A percentile compares a stretch with the other conserved stretches of the same genome.
These are phyloP conservation scores for Aradus depressus DNA, from an alignment of 2,888 invertebrate species.

Conservation along the genomic window DNA sequence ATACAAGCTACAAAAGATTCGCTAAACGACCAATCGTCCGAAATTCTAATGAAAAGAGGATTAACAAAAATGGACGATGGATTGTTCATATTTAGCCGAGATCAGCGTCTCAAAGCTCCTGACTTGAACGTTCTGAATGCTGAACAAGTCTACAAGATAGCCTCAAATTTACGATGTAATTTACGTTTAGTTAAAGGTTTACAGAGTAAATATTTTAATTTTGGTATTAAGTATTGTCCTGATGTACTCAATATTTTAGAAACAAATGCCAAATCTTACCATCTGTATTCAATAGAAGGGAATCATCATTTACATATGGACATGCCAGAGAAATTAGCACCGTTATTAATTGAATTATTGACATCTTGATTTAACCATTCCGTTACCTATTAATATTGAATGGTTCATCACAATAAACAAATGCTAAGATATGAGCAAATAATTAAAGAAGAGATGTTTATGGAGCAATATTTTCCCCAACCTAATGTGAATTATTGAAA, in stretches of 20 bases:
- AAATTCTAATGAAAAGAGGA: constrained; percentile 42
- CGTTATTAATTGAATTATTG: constrained; percentile 1
- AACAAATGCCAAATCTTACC: constrained; percentile 44
- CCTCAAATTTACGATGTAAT: constrained; percentile 44
- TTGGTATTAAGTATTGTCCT: constrained; percentile 21
- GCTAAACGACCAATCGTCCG: constrained; percentile 43
- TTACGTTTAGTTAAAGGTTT: constrained; percentile 51
- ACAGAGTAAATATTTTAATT: constrained; percentile 41
- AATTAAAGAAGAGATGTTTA: neutral
- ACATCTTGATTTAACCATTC: too few relatives aligned
- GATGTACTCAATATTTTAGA: constrained; percentile 46
- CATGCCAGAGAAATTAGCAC: constrained; percentile 45
- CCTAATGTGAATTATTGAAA: neutral
- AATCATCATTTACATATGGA: constrained; percentile 67
- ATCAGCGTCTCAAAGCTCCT: constrained; percentile 46
- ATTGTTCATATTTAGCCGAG: constrained; percentile 52
- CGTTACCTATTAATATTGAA: too few relatives aligned
- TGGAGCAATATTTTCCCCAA: neutral
- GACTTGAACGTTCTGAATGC: constrained; percentile 13
- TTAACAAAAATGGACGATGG: constrained; percentile 43
- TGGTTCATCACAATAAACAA: too few relatives aligned
- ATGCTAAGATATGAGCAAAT: neutral
- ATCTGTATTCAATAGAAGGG: constrained; percentile 50
- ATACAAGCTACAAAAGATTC: constrained; percentile 47
- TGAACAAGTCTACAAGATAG: constrained; percentile 11